Conservation (phyloP, 1,140 invertebrate species). For the Diuraphis noxia region DNA sequence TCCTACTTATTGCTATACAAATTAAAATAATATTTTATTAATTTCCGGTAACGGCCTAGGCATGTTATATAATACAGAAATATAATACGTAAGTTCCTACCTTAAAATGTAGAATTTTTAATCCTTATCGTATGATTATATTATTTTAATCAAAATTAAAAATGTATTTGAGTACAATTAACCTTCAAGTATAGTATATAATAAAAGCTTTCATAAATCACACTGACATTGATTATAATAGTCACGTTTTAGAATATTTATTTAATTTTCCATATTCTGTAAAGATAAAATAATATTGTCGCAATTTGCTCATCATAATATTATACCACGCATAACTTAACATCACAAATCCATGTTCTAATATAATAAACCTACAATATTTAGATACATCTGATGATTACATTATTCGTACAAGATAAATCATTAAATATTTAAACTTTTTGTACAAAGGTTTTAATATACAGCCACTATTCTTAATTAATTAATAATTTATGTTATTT, state of each 20-base stretch:
- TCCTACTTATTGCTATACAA: not conserved
- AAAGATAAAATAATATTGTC: not conserved
- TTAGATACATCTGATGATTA: no score
- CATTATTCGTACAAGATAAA: no score
- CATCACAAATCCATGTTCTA: no score
- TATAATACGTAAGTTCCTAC: not conserved
- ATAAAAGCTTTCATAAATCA: not conserved
- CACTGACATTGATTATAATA: not conserved
- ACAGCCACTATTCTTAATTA: no score
- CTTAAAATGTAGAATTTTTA: not conserved
- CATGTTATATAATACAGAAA: not conserved
- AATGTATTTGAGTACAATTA: not conserved
- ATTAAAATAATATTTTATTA: not conserved
- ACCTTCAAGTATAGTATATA: not conserved
- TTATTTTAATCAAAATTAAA: not conserved
- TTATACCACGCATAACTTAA: not conserved
- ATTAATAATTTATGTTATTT: no score
- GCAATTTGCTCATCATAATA: not conserved
- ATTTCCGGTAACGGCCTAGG: not conserved
- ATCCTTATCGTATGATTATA: not conserved
- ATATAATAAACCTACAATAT: no score
- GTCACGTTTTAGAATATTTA: not conserved
- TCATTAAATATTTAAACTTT: no score
- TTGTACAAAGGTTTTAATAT: no score
- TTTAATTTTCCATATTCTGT: not conserved